Conservation (phyloP, 1,140 invertebrate species). For the Trichonephila inaurata region DNA sequence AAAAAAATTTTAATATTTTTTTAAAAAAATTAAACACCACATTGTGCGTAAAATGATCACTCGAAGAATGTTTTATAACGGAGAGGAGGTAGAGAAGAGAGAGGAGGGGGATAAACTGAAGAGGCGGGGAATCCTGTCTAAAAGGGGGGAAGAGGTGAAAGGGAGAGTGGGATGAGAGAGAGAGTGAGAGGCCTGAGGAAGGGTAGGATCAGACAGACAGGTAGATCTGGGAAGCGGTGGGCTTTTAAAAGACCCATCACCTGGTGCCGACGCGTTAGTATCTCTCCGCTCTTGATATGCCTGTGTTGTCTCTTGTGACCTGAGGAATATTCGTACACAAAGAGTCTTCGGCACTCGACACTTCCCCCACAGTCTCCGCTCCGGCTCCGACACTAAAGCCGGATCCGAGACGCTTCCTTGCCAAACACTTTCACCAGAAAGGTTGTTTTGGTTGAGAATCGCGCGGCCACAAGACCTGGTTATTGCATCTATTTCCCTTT, state of each 20-base stretch:
- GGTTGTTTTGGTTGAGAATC: constrained; percentile 34
- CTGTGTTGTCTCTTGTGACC: constrained; percentile 41
- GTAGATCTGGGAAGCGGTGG: constrained; percentile 49
- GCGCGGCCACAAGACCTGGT: constrained; percentile 37
- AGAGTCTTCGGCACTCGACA: not conserved
- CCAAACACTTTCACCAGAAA: constrained; percentile 43
- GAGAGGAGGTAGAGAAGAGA: not conserved
- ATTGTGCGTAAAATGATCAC: not conserved
- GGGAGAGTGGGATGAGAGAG: constrained; percentile 53
- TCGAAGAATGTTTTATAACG: not conserved
- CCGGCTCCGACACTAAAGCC: not conserved
- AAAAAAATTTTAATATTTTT: not conserved
- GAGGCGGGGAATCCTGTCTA: constrained; percentile 59
- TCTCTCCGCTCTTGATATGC: constrained; percentile 29
- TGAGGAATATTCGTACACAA: constrained; percentile 36
- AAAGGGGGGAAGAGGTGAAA: constrained; percentile 9
- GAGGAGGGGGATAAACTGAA: not conserved
- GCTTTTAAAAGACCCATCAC: constrained; percentile 72
- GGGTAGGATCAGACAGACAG: constrained; percentile 60
- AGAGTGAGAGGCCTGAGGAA: constrained; percentile 46
- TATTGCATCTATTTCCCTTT: constrained; percentile 25
- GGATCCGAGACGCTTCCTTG: not conserved
- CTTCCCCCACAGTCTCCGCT: not conserved
- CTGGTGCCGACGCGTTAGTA: constrained; percentile 49
- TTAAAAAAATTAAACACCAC: not conserved